Base-by-base conservation (phyloP, 2,797 vertebrate species). In the Arnoldichthys spilopterus region DNA sequence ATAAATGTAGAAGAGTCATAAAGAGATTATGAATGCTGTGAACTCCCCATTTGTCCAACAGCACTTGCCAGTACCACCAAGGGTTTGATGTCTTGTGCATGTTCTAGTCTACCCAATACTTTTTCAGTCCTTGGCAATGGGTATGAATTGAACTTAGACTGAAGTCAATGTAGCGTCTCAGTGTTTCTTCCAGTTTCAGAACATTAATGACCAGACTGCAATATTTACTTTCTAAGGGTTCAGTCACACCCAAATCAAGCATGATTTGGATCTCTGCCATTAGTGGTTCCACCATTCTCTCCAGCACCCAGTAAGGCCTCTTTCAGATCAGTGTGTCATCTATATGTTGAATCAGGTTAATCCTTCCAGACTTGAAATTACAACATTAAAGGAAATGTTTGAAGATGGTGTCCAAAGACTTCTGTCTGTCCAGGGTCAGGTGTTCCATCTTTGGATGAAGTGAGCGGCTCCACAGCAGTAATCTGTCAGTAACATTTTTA, bases 221-320 rank as follows among this genome's bases (percentile, higher is more conserved):
- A 56, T 54, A 82, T 16, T 78, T 30, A 54, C 76, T 78, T 18
- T 32, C 18, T 26, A 76, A 70, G 8, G 62, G 45, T 47, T 78
- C 53, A 18, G 63, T 82, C 2, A 73, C 40, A 6, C 75, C 72
- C 3, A 78, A 20, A 37, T 78, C 51, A 51, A 45, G 18, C 40
- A 78, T 78, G 13, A 28, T 68, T 1, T 53, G 11, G 13, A 82
- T 67, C 37, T 82, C 69, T 16, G 1, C 34, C n/a, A 58, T 71
- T 18, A 81, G 15, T 16, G 66, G 53, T 22, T 59, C 68, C 15
- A 64, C 20, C 30, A 78, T 2, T 37, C 67, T 61, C 20, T 71
- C 76, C n/a, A 56, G 76, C 15, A 63, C 51, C 6, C 53, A 4
- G n/a, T 71, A 59, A 13, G 64, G 40, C 13, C 51, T 45, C 34